Base-by-base conservation (phyloP, 2,888 invertebrate species). In the Yponomeuta sedellus region DNA sequence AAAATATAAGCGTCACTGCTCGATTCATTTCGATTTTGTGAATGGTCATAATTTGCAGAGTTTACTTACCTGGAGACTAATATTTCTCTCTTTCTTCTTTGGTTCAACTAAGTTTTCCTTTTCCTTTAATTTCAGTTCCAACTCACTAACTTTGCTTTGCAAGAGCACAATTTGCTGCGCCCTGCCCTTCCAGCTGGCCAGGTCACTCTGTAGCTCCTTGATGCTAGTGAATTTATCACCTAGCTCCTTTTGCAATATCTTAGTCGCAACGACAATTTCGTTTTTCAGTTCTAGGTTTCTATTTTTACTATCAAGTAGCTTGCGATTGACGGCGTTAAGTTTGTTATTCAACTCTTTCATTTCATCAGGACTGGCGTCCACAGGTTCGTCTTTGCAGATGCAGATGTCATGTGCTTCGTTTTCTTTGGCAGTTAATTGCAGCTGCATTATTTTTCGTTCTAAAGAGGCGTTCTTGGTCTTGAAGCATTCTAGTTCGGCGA, bases 101-200 rank as follows among this genome's bases (percentile, higher is more conserved):
- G 73, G 73, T 52, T 85, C 82, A 61, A 74, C 71, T 12, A 75
- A 66, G 63, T 82, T 77, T 65, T 83, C 86, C 28, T 86, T 90
- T 1, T 80, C 81, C 70, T 83, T 92, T 16, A 95, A 72, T 75
- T 94, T 95, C 25, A 92, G 92, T 73, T 94, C 94, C 0, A 96
- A 78, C 64, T 96, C 95, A 8, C 80, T 81, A 64, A 95, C 85
- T 84, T 94, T 95, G 66, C 93, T 93, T 76, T 95, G 95, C 64
- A 96, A 81, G 16, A 93, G 82, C 0, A 93, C 79, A 68, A 96
- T 95, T 75, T 95, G 94, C 74, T 96, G 95, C 1, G 96, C 95
- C 70, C 96, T 91, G 0, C 96, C 96, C 70, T 95, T 93, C 96
- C 96, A 96, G 12, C 93, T 93, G 61, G 92, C 88, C 64, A 92